Base-by-base conservation (phyloP, 1,140 invertebrate genomes). In the Hirudo medicinalis region DNA sequence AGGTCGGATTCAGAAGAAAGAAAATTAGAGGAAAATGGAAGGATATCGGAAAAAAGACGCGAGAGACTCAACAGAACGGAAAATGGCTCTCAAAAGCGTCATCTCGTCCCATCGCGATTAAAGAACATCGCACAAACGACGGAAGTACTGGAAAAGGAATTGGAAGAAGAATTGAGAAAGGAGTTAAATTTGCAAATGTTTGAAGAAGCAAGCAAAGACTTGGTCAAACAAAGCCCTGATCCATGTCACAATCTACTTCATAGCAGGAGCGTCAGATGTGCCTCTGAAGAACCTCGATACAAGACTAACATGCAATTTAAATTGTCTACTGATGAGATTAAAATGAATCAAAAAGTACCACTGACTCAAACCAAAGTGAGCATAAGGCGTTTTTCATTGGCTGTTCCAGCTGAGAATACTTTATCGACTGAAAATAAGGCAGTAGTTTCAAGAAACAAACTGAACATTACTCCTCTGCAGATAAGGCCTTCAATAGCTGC, bases 341-440 rank as follows among this genome's bases (percentile, higher is more conserved):
- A n/a, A n/a, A 22, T 8, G 57, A 63, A 63, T 25, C 57, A 63
- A 63, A 63, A 25, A 11, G 57, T 63, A 1, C 57, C 57, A n/a
- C 4, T 25, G 29, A 32, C 29, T 13, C 22, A 22, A 63, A 32
- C 57, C 57, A 63, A 63, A 63, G 57, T 63, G 22, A 63, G 57
- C 57, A 32, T 63, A 63, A 63, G 57, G 19, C 22, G 57, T 25
- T 63, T 63, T 63, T 63, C 57, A 63, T 63, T 63, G 29, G 29
- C 57, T 19, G 20, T 63, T 19, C 57, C 57, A 63, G 11, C 3
- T 15, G 22, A 63, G 13, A 22, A 63, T 25, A n/a, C 19, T 3
- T 8, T 63, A 49, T 49, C 43, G 43, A 49, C 43, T 17, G 43
- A 49, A 17, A 49, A 49, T 49, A 15, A 2, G 43, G 5, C 43